These are phyloP conservation scores for Drosophila austrosaltans DNA, from an alignment of 2,888 invertebrate genomes.

Conservation along the genomic window DNA sequence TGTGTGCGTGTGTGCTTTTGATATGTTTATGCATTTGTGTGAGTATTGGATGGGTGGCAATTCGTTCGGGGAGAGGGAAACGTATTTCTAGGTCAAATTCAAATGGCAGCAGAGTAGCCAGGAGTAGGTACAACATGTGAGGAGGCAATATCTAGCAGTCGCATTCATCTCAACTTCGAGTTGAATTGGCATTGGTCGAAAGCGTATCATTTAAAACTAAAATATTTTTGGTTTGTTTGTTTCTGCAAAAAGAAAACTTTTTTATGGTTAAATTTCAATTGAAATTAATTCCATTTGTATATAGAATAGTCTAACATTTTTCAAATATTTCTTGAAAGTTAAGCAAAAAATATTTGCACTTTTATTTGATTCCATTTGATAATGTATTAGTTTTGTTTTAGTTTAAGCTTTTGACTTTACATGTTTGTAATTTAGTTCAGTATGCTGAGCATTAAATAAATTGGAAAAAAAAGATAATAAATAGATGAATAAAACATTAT, in stretches of 20 bases:
- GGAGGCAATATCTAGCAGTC: slow-evolving; percentile 7
- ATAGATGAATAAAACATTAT: too few species aligned
- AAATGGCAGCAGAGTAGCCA: slow-evolving; percentile 50
- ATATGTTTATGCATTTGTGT: slow-evolving; percentile 32
- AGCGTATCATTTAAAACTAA: slow-evolving; percentile 3
- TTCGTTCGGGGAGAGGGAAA: slow-evolving; percentile 40
- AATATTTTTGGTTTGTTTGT: slow-evolving; percentile 15
- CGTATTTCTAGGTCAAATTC: slow-evolving; percentile 76
- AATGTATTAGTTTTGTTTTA: neutral
- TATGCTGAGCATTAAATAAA: too few species aligned
- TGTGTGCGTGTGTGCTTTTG: slow-evolving; percentile 23
- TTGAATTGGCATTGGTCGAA: slow-evolving; percentile 1
- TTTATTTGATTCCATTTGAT: neutral
- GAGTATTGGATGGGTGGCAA: slow-evolving; percentile 31
- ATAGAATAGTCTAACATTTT: slow-evolving; percentile 1
- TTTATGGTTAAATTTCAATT: slow-evolving; percentile 5
- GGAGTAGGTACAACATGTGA: slow-evolving; percentile 29
- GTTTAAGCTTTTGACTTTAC: neutral
- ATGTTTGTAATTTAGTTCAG: neutral
- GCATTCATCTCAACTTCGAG: slow-evolving; percentile 14
- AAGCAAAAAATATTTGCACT: neutral
- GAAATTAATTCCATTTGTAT: slow-evolving; percentile 3
- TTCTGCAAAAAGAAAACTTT: slow-evolving; percentile 1
- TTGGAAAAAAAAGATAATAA: too few species aligned
- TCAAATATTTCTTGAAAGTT: neutral